Evolutionary conservation across 2,797 vertebrate genomes (phyloP), one percentile per base, ranked within the genome.

Genomic region (Mastacembelus armatus): DNA sequence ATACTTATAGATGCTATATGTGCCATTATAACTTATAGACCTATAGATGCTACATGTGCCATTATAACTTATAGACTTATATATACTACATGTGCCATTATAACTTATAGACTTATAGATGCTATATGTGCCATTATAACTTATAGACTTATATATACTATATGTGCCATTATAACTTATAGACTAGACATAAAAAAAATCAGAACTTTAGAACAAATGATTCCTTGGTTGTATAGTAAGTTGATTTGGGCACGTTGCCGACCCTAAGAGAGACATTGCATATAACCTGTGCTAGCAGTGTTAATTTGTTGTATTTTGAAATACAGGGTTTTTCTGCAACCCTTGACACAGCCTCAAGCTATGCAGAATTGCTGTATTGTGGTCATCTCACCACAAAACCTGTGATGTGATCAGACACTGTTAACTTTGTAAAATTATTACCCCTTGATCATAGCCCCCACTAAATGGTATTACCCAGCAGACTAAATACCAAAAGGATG

Each of bases 301-400:
- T 48, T 73, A 57, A 57, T 62, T 11, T 5, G 26, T 21, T 32
- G 38, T 43, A 19, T 49, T 78, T 26, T 58, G 12, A 79, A 82
- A 78, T n/a, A n/a, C n/a, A n/a, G n/a, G n/a, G n/a, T n/a, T 5
- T 27, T 26, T 63, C 33, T 42, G 11, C 30, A 40, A 59, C 62
- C 33, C 22, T 36, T 57, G 43, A 60, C 55, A 9, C n/a, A 16
- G 42, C 80, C 63, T 59, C 16, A 29, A 56, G 76, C 60, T 2
- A 24, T 39, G 32, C 48, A 30, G 8, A 66, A 63, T 47, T 32
- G 18, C 43, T 29, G 26, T 16, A 40, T 39, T 43, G 36, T n/a
- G 66, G 27, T 80, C 66, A 56, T 62, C 24, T 54, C 38, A n/a
- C 42, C 33, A 60, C 45, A 32, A 2, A 1, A 2, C n/a, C 43